Conservation (phyloP, 2,888 invertebrate species). For the Megamerina dolium region DNA sequence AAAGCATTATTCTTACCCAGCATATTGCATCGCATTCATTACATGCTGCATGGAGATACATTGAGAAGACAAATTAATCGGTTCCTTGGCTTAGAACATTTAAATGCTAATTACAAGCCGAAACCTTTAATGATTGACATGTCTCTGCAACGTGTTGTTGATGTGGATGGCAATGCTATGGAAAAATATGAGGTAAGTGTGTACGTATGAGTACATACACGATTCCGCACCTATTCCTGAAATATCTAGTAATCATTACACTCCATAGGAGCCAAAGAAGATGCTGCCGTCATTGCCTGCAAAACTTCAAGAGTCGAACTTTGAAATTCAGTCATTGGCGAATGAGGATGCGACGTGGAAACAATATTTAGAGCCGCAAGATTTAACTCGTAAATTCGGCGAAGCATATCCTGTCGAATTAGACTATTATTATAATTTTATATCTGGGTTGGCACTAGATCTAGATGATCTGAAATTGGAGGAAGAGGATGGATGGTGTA, state of each 20-base stretch:
- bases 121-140: conserved; percentile 35
- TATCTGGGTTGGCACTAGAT: conserved; percentile 32
- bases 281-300: conserved; percentile 33
- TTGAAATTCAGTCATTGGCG: conserved; percentile 16
- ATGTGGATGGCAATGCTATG: conserved; percentile 30
- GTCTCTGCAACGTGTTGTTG: conserved; percentile 34
- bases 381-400: conserved; percentile 58
- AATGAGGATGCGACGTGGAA: conserved; percentile 31
- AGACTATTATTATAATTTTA: conserved; percentile 63
- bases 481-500: conserved; percentile 25
- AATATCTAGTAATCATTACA: neutral
- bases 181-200: conserved; percentile 24
- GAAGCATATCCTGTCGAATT: conserved; percentile 60
- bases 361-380: conserved; percentile 57
- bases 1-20: conserved; percentile 81
- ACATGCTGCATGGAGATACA: conserved; percentile 41
- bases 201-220: neutral
- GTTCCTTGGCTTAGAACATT: conserved; percentile 29
- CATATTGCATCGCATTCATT: conserved; percentile 64
- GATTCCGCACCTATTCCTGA: neutral
- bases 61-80: conserved; percentile 46
- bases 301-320: conserved; percentile 17
- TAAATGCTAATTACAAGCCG: conserved; percentile 28
- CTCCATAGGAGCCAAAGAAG: conserved; percentile 30
- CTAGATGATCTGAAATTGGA: conserved; percentile 23